Percentiles rank a stretch among this genome's conserved stretches.
Evolutionary conservation across 2,113 vertebrate species (phyloP).

Genomic region (Galemys pyrenaicus): DNA sequence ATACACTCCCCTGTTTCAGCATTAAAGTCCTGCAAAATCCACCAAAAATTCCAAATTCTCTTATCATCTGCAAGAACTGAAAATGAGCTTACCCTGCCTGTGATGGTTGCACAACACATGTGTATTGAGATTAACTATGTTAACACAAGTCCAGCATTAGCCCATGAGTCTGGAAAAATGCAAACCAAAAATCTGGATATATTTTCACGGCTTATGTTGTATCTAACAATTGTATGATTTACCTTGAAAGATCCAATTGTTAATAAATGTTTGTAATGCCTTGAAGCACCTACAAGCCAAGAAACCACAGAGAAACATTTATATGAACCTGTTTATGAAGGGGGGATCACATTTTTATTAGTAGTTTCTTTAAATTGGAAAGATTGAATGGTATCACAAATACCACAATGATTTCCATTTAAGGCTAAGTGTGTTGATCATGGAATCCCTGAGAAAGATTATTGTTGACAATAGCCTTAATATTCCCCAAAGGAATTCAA

Average conservation of each 20-base stretch:
- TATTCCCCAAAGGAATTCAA: constrained; percentile 34
- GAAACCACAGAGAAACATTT: background rate
- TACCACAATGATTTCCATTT: background rate
- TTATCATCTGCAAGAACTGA: no score
- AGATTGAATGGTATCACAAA: background rate
- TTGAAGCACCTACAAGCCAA: background rate
- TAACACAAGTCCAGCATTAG: background rate
- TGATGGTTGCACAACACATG: no score
- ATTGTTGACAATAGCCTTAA: constrained; percentile 11
- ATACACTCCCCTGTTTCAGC: no score
- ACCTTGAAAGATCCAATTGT: background rate
- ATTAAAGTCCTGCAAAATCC: no score
- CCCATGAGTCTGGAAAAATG: background rate
- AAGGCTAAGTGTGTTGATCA: background rate
- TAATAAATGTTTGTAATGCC: background rate
- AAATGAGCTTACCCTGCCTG: no score
- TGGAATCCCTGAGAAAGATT: constrained; percentile 12
- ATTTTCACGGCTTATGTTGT: background rate
- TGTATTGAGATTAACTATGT: background rate
- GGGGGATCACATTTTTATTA: background rate
- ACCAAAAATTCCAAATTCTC: no score
- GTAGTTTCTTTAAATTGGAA: background rate
- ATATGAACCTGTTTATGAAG: background rate
- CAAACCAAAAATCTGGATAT: background rate
- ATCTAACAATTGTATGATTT: constrained; percentile 6